A percentile compares a stretch with the other conserved stretches of the same genome.
phyloP scores from a whole-genome alignment of 2,797 vertebrate genomes.

The Poeciliopsis turneri region DNA sequence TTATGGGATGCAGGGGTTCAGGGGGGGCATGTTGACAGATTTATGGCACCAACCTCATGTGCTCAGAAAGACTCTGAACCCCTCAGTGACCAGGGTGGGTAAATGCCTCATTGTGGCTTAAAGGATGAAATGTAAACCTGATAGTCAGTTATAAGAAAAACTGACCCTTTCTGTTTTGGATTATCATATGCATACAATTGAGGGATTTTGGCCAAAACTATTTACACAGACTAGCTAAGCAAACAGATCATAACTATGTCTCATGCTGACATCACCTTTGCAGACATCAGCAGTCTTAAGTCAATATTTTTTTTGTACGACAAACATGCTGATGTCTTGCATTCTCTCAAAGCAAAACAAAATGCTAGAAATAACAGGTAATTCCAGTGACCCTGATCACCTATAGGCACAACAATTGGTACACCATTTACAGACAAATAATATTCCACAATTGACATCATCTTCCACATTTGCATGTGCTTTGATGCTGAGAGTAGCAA shows the following conservation, averaged over 20 bases:
- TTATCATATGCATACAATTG: background rate
- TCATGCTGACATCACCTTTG: background rate
- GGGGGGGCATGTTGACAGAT: background rate
- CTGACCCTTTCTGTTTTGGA: background rate
- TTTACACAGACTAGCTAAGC: background rate
- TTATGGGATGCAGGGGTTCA: background rate
- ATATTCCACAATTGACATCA: constrained; percentile 67
- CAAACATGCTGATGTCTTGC: background rate
- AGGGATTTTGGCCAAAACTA: background rate
- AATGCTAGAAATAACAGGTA: constrained; percentile 19
- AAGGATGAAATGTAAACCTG: too few species aligned
- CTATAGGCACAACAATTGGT: constrained; percentile 72
- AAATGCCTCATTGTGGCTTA: too few species aligned
- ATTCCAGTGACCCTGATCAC: constrained; percentile 34
- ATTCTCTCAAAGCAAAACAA: constrained; percentile 13
- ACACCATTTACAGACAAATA: constrained; percentile 70
- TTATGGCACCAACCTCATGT: background rate
- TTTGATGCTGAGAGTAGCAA: constrained; percentile 81
- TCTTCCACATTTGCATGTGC: constrained; percentile 80
- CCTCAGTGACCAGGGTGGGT: too few species aligned
- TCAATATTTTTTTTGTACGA: background rate
- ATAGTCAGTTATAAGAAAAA: too few species aligned
- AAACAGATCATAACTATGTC: background rate
- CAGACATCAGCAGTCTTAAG: background rate
- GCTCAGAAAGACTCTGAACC: background rate